Evolutionary conservation across 2,797 vertebrate species (phyloP).

Genomic region (Oceanodroma leucorhoa): DNA sequence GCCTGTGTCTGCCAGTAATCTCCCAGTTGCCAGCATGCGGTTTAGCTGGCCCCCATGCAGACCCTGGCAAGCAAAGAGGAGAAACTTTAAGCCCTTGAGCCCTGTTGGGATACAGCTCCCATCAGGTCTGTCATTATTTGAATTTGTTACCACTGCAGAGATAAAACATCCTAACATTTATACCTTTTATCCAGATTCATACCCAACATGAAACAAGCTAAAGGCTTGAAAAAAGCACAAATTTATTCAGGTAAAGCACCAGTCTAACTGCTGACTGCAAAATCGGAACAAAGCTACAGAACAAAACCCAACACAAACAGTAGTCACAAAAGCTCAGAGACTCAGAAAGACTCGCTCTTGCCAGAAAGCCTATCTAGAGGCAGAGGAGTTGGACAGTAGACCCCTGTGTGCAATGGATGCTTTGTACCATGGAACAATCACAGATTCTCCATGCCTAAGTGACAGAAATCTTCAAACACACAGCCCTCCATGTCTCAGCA

Average conservation of each 20-base stretch:
- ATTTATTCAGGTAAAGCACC: not conserved
- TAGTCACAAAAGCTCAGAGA: not conserved
- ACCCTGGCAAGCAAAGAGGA: not conserved
- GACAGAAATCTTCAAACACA: not conserved
- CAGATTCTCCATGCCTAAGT: not conserved
- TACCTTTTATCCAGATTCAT: not conserved
- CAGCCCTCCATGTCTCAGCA: not conserved
- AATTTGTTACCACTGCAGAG: not conserved
- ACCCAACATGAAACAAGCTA: not conserved
- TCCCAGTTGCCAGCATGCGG: not conserved
- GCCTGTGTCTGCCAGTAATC: not conserved
- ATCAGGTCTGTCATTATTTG: not conserved
- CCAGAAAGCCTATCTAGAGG: not conserved
- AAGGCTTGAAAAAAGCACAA: not conserved
- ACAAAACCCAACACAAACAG: not conserved
- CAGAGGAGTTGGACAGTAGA: not conserved
- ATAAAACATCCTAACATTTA: not conserved
- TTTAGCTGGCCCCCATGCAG: not conserved
- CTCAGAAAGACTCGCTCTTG: not conserved
- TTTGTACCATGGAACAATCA: not conserved
- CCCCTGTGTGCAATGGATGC: not conserved
- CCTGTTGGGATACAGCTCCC: not conserved
- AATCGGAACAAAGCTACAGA: not conserved
- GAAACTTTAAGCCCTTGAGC: not conserved
- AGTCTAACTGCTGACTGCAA: not conserved